Base-by-base conservation (phyloP, 2,797 vertebrate genomes). In the Brachymystax lenok region DNA sequence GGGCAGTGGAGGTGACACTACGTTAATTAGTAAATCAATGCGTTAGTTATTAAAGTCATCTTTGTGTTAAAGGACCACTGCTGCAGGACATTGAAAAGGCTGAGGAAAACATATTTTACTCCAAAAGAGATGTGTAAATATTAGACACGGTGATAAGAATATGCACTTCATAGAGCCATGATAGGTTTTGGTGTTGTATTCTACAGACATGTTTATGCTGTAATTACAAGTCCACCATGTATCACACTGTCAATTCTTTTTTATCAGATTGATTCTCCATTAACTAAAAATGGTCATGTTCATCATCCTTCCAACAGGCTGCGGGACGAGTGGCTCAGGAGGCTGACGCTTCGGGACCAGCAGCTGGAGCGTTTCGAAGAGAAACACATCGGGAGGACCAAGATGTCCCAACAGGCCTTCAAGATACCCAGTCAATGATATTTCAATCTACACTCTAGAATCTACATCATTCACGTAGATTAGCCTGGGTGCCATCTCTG, bases 281-380 rank as follows among this genome's bases (percentile, higher is more conserved):
- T 21, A 63, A 12, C 3, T 12, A 63, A 3, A 10, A 5, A 59
- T n/a, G 7, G 56, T n/a, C n/a, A 5, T 10, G n/a, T 59, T 21
- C n/a, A 59, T 16, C 0, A 63, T 40, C 30, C 30, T 63, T n/a
- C 74, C 30, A 67, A 54, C 75, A 85, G 84, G 79, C 80, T 85
- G 30, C 77, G 84, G 6, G 81, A 83, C 1, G 84, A 85, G 69
- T 85, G 84, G 84, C 1, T 83, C 35, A 21, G 71, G 67, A 78
- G 79, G 63, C 81, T 85, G 30, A 69, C 78, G 74, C 54, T 64
- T 54, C 81, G 30, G 27, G 75, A 81, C 79, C 71, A 81, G 69
- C 75, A 79, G 1, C 30, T 79, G 61, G 77, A 81, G 67, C 21
- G 14, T 68, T 64, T 73, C 30, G 67, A 73, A 12, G 81, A 85